Evolutionary conservation across 2,797 vertebrate genomes (phyloP), one percentile per base, ranked within the genome.

Genomic region (Pseudopleuronectes americanus): DNA sequence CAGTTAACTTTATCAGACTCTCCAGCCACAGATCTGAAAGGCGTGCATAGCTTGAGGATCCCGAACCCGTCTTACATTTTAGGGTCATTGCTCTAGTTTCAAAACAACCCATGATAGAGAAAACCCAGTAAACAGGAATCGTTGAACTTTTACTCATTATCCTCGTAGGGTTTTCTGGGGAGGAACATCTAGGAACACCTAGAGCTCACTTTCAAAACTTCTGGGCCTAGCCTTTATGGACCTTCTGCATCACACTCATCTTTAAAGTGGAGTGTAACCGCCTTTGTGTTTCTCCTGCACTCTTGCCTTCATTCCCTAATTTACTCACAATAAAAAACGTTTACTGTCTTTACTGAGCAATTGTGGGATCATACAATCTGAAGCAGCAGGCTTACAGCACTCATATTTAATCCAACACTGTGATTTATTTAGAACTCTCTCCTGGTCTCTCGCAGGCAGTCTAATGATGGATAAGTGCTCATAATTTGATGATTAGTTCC

Each of bases 401-500:
- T 41, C 48, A 0, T 26, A 24, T 49, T 55, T 54, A 56, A 60
- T 73, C 13, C 26, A 69, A 56, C 57, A 59, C 47, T 68, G 38
- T 68, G 68, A 72, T 75, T 63, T 65, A 71, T 71, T 59, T 19
- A 54, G 47, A 47, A 36, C 8, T 43, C 45, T 22, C 36, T 41
- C 31, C 56, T 28, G 60, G 60, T 61, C 62, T 55, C 17, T 76
- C 10, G 23, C 21, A 64, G 54, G 17, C 48, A 31, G 48, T 48
- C 33, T 71, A 63, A 85, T 77, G 74, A 77, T 62, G 49, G 63
- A 74, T 71, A 75, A 80, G 60, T 66, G 54, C 38, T 70, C 61
- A 60, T 77, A 58, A 80, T 80, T 56, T 54, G 49, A 63, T 41
- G 38, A 62, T 74, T 71, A 64, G 51, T 59, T 69, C 49, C 19